Conservation (phyloP, 2,888 invertebrate genomes). For the Blastobasis adustella region DNA sequence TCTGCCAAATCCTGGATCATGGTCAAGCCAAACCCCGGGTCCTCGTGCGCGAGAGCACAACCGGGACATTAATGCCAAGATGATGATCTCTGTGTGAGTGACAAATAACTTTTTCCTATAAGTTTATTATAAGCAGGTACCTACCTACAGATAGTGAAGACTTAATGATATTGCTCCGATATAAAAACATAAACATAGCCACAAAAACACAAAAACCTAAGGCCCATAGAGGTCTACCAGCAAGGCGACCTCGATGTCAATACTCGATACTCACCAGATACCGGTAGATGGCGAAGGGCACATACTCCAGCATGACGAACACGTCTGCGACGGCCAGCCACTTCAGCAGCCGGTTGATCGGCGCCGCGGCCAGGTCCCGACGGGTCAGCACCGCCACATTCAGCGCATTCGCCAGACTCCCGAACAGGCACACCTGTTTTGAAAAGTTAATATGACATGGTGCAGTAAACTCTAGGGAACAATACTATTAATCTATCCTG, state of each 20-base stretch:
- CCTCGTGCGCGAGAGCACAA: no score
- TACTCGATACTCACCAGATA: constrained; percentile 51
- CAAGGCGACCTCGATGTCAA: not conserved
- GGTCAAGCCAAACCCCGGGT: no score
- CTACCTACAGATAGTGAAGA: no score
- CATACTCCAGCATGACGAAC: constrained; percentile 88
- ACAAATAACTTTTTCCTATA: no score
- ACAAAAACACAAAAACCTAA: no score
- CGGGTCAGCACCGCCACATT: constrained; percentile 91
- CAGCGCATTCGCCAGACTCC: constrained; percentile 89
- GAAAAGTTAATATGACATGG: constrained; percentile 3
- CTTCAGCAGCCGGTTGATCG: constrained; percentile 90
- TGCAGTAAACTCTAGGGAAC: not conserved
- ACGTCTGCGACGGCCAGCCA: constrained; percentile 91
- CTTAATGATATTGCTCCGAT: no score
- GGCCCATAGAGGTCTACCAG: no score
- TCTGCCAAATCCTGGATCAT: no score
- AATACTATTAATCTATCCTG: not conserved
- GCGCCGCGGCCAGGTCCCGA: constrained; percentile 85
- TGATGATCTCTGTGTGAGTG: no score
- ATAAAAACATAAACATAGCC: no score
- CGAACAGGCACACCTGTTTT: constrained; percentile 85
- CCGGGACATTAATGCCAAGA: no score
- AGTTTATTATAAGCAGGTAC: no score
- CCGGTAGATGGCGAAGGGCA: constrained; percentile 63